These are phyloP conservation scores for Malurus leucopterus DNA, from an alignment of 2,797 vertebrate genomes.

Conservation along the genomic window DNA sequence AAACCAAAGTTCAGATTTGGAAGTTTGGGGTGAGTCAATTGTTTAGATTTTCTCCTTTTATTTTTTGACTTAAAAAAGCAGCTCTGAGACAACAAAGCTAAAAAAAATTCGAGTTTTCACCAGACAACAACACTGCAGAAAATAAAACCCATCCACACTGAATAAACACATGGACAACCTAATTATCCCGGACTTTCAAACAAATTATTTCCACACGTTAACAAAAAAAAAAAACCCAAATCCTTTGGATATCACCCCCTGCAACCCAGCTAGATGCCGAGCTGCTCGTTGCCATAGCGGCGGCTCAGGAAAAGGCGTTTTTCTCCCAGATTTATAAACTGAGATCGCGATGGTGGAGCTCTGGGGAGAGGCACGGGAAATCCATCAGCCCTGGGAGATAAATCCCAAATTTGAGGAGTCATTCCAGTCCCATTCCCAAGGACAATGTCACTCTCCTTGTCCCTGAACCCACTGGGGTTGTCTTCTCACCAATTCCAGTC, in stretches of 20 bases:
- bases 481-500: conserved; percentile 9
- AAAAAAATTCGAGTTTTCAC: background rate
- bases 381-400: conserved; percentile 1
- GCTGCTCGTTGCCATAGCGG: conserved; percentile 66
- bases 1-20: background rate
- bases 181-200: background rate
- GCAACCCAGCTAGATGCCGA: conserved; percentile 5
- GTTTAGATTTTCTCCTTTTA: background rate
- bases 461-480: conserved; percentile 1
- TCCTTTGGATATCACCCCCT: background rate
- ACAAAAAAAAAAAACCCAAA: background rate
- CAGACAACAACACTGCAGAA: too few relatives aligned
- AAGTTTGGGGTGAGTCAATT: background rate
- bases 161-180: background rate
- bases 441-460: background rate
- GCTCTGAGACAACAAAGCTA: background rate
- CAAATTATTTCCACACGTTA: background rate
- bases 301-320: conserved; percentile 61
- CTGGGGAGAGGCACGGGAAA: conserved; percentile 45
- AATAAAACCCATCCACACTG: background rate
- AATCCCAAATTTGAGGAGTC: conserved; percentile 48
- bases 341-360: conserved; percentile 55
- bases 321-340: conserved; percentile 65
- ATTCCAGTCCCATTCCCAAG: background rate
- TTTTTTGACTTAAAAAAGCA: background rate